These are phyloP conservation scores for Aleiodes sp. DNA, from an alignment of 1,140 invertebrate species.

Conservation along the genomic window DNA sequence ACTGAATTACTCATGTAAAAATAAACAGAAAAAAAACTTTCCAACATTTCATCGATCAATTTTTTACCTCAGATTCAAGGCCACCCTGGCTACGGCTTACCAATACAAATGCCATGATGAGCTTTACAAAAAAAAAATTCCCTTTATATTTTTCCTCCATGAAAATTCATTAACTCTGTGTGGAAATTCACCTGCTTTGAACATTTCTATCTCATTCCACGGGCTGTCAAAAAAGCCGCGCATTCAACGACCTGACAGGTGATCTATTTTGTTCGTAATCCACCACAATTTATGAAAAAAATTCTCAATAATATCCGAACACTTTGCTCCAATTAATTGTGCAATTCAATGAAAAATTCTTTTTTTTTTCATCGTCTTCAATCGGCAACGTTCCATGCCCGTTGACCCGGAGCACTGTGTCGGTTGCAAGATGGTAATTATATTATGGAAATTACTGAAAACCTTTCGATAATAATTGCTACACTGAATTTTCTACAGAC, in stretches of 20 bases:
- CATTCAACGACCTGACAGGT: slow-evolving; percentile 31
- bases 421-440: slow-evolving; percentile 51
- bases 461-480: not conserved
- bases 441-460: slow-evolving; percentile 40
- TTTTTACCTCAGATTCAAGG: not conserved
- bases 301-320: not conserved
- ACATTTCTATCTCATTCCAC: slow-evolving; percentile 6
- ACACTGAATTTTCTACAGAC: not conserved
- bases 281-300: not conserved
- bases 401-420: slow-evolving; percentile 32
- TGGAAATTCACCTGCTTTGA: slow-evolving; percentile 24
- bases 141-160: not conserved
- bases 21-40: not conserved
- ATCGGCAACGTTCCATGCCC: slow-evolving; percentile 37
- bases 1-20: not conserved
- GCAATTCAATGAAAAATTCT: slow-evolving; percentile 1
- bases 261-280: not conserved
- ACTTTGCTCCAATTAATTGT: not conserved
- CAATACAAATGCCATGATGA: not conserved
- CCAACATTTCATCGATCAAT: not conserved
- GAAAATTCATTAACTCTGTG: not conserved
- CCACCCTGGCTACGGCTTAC: not conserved
- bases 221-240: slow-evolving; percentile 31
- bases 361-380: slow-evolving; percentile 1
- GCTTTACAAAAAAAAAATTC: not conserved